phyloP scores from a whole-genome alignment of 30 jellyfish, hydroid and myxozoan genomes.

The Turritopsis rubra region DNA sequence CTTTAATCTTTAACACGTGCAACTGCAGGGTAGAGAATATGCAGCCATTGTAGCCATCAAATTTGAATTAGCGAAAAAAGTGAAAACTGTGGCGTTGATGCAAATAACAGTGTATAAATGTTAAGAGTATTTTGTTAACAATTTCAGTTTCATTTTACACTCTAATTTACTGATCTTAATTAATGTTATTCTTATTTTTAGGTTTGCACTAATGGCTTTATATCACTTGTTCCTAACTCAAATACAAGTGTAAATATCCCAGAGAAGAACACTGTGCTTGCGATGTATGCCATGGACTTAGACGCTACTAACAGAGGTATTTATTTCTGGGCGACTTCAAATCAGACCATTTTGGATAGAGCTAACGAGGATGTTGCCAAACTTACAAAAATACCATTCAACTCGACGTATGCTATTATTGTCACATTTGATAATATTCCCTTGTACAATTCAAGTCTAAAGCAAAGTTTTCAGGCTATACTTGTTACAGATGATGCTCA shows the following conservation, averaged over 20 bases:
- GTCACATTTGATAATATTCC: constrained; percentile 1
- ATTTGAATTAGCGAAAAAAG: no score
- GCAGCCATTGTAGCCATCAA: no score
- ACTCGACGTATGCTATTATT: neutral
- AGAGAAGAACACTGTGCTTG: neutral
- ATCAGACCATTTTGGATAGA: neutral
- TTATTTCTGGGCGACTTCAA: neutral
- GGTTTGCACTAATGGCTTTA: constrained; percentile 9
- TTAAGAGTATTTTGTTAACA: neutral
- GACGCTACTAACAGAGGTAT: neutral
- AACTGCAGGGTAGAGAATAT: no score
- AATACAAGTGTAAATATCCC: neutral
- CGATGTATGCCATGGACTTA: neutral
- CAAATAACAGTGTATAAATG: no score
- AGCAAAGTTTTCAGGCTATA: neutral
- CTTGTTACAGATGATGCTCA: neutral
- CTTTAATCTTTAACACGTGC: no score
- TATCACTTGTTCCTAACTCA: neutral
- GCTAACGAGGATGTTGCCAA: neutral
- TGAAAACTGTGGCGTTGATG: no score
- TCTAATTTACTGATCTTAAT: no score
- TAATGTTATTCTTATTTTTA: neutral
- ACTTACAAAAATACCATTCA: neutral
- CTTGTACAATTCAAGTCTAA: neutral
- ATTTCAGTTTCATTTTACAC: neutral